A percentile compares a stretch with the other conserved stretches of the same genome.
phyloP scores from a whole-genome alignment of 2,888 invertebrate genomes.

The Lycia hirtaria region DNA sequence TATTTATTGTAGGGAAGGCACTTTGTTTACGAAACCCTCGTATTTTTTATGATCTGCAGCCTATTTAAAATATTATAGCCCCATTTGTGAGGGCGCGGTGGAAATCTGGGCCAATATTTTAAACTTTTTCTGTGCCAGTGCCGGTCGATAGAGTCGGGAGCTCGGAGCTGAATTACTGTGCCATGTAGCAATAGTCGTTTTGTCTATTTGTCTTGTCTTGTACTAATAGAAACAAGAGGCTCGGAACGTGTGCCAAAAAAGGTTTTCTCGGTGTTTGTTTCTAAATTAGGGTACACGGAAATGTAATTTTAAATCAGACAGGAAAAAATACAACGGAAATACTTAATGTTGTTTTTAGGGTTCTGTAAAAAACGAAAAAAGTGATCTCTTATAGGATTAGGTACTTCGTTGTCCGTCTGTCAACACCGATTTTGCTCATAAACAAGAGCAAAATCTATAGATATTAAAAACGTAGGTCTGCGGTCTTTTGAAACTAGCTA shows the following conservation, averaged over 20 bases:
- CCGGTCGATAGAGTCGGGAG: constrained; percentile 35
- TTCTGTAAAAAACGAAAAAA: constrained; percentile 4
- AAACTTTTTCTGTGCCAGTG: constrained; percentile 31
- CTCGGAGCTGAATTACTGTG: constrained; percentile 31
- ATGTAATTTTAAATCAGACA: constrained; percentile 22
- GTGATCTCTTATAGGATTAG: no score
- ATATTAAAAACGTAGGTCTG: no score
- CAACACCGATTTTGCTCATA: no score
- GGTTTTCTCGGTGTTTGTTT: constrained; percentile 21
- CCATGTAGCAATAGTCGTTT: constrained; percentile 38
- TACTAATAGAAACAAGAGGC: constrained; percentile 23
- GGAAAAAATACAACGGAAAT: constrained; percentile 6
- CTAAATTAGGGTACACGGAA: constrained; percentile 26
- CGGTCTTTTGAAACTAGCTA: no score
- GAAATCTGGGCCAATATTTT: constrained; percentile 45
- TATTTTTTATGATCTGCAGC: constrained; percentile 61
- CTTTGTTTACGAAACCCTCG: constrained; percentile 61
- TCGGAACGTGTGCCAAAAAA: constrained; percentile 22
- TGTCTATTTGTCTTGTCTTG: constrained; percentile 37
- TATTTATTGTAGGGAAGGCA: constrained; percentile 59
- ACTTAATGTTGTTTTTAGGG: background rate
- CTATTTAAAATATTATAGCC: constrained; percentile 56
- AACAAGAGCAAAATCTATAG: no score
- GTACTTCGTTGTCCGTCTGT: no score
- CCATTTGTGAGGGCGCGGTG: constrained; percentile 46